Percentiles rank a stretch among this genome's conserved stretches.
Conservation (phyloP, 2,797 vertebrate species). For the Pampus argenteus region DNA sequence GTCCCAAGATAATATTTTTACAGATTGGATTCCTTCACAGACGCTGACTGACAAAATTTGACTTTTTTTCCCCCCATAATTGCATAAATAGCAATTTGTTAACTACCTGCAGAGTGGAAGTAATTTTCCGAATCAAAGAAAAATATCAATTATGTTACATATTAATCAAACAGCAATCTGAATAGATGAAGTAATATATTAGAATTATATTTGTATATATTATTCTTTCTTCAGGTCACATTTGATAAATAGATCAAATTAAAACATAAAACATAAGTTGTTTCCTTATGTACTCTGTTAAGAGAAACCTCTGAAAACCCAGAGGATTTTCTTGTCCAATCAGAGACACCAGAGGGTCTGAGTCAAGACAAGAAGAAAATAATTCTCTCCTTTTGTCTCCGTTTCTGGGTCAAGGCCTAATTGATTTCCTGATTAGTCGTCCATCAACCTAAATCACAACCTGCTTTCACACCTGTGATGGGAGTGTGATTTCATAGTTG, state of each 20-base stretch:
- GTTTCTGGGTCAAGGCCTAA: constrained; percentile 96
- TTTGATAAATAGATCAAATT: constrained; percentile 44
- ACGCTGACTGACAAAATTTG: background rate
- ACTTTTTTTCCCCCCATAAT: background rate
- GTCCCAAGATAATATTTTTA: constrained; percentile 22
- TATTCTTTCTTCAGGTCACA: constrained; percentile 5
- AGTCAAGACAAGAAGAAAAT: constrained; percentile 71
- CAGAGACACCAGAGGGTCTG: constrained; percentile 67
- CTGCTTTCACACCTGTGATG: constrained; percentile 82
- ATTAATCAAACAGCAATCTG: constrained; percentile 2
- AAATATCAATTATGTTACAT: constrained; percentile 1
- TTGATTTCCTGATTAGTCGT: constrained; percentile 91
- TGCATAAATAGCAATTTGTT: constrained; percentile 4
- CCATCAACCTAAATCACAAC: constrained; percentile 86
- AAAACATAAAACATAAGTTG: constrained; percentile 14
- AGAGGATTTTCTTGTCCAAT: constrained; percentile 71
- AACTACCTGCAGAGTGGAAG: constrained; percentile 1
- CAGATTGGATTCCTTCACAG: constrained; percentile 4
- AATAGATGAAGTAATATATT: constrained; percentile 5
- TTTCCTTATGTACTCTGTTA: constrained; percentile 20
- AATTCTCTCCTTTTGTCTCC: constrained; percentile 87
- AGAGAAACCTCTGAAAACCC: constrained; percentile 61
- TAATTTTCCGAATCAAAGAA: background rate
- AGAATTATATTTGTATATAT: background rate
- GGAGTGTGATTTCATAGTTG: constrained; percentile 58